phyloP scores from a whole-genome alignment of 2,888 invertebrate genomes.

The Notodonta dromedarius region DNA sequence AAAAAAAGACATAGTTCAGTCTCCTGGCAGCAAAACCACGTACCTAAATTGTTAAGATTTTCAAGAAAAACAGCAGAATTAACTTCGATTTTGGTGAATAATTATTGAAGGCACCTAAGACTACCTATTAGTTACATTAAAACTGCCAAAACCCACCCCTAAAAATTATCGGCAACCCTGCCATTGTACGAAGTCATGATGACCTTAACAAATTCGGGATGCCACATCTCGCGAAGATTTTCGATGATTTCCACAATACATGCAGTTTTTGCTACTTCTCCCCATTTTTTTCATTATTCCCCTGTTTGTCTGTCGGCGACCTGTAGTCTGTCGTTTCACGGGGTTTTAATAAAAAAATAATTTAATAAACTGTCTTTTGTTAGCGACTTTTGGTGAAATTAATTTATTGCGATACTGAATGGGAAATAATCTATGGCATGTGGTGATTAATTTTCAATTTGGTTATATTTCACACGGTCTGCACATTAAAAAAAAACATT shows the following conservation, averaged over 20 bases:
- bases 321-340: slow-evolving; percentile 62
- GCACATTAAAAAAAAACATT: no score
- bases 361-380: slow-evolving; percentile 51
- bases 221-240: slow-evolving; percentile 39
- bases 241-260: slow-evolving; percentile 45
- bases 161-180: slow-evolving; percentile 18
- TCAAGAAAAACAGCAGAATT: no score
- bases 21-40: no score
- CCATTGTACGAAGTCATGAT: slow-evolving; percentile 64
- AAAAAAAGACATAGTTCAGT: no score
- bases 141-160: background rate
- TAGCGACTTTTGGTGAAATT: slow-evolving; percentile 29
- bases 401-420: slow-evolving; percentile 29
- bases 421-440: background rate
- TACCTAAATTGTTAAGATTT: no score
- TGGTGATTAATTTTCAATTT: background rate
- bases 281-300: slow-evolving; percentile 47
- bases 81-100: no score
- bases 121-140: no score
- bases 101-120: no score
- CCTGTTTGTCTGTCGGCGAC: slow-evolving; percentile 66
- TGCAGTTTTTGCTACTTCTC: slow-evolving; percentile 56
- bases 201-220: slow-evolving; percentile 66
- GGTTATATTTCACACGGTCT: background rate
- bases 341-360: slow-evolving; percentile 39